Evolutionary conservation across 2,888 invertebrate genomes (phyloP).

Genomic region (Chrysotoxum bicinctum): DNA sequence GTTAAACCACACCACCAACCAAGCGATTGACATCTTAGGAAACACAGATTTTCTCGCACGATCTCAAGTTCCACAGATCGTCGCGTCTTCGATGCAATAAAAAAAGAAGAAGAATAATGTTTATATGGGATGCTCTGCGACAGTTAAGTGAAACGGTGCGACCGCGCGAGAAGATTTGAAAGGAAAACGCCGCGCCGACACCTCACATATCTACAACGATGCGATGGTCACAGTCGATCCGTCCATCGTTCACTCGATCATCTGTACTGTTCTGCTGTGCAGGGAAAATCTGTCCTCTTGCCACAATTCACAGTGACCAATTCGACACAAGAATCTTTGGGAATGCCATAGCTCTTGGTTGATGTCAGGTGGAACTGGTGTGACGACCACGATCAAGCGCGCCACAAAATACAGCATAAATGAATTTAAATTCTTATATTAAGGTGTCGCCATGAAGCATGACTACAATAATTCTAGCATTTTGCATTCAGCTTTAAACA

Average conservation of each 20-base stretch:
- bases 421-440: conserved; percentile 70
- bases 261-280: conserved; percentile 22
- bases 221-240: neutral
- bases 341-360: conserved; percentile 52
- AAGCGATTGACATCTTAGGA: conserved; percentile 48
- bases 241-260: neutral
- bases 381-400: conserved; percentile 52
- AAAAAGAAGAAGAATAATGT: conserved; percentile 67
- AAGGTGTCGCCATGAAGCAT: conserved; percentile 73
- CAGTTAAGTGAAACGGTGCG: conserved; percentile 47
- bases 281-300: neutral
- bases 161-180: conserved; percentile 42
- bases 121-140: conserved; percentile 38
- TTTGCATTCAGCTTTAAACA: conserved; percentile 42
- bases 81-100: conserved; percentile 31
- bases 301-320: conserved; percentile 49
- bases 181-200: conserved; percentile 29
- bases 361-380: conserved; percentile 67
- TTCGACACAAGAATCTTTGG: conserved; percentile 66
- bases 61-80: conserved; percentile 53
- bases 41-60: conserved; percentile 69
- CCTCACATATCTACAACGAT: conserved; percentile 13
- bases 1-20: conserved; percentile 29
- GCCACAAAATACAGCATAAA: conserved; percentile 54
- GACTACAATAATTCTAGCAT: conserved; percentile 64